Percentiles rank a stretch among this genome's conserved stretches.
Evolutionary conservation across 2,113 vertebrate species (phyloP).

Genomic region (Sylvia atricapilla): DNA sequence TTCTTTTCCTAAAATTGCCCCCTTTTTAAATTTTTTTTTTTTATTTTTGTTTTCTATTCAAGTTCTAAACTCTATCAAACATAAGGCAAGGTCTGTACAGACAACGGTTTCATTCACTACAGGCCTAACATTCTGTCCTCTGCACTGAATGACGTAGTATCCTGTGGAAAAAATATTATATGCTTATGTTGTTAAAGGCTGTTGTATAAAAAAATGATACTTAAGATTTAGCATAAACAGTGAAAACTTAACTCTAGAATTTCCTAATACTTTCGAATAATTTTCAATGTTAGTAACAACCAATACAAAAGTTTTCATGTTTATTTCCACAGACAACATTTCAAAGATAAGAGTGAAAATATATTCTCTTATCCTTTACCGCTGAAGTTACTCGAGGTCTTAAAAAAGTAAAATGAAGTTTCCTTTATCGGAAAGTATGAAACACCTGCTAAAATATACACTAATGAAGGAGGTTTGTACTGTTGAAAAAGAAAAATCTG

Average conservation of each 20-base stretch:
- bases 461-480: background rate
- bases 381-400: background rate
- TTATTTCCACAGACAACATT: background rate
- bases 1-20: background rate
- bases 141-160: background rate
- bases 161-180: conserved; percentile 24
- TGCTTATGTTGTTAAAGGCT: background rate
- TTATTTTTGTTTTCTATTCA: background rate
- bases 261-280: background rate
- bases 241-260: background rate
- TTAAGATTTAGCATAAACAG: background rate
- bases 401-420: background rate
- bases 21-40: background rate
- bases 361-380: background rate
- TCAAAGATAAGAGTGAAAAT: background rate
- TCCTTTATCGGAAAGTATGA: background rate
- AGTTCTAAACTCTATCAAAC: background rate
- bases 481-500: background rate
- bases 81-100: background rate
- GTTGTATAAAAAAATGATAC: background rate
- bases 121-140: background rate
- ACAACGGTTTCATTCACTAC: background rate
- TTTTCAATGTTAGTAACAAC: background rate
- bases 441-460: background rate
- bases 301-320: background rate